Percentiles rank a stretch among this genome's conserved stretches.
phyloP scores from a whole-genome alignment of 2,888 invertebrate genomes.

The Spodoptera picta region DNA sequence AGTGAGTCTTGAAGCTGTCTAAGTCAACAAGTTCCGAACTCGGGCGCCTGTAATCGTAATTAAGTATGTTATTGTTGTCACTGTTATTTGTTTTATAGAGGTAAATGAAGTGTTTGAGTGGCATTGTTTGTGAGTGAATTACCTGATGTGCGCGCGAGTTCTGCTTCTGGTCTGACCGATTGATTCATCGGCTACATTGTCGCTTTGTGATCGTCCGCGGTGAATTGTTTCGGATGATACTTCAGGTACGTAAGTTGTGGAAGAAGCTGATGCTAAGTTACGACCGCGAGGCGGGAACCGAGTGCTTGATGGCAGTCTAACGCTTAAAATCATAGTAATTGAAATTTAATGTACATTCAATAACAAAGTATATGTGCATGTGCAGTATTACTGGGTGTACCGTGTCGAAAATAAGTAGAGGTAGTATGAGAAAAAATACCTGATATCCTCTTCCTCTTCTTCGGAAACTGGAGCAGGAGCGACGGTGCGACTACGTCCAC shows the following conservation, averaged over 20 bases:
- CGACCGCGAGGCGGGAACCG: conserved; percentile 93
- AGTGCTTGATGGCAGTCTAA: conserved; percentile 93
- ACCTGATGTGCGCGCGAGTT: conserved; percentile 90
- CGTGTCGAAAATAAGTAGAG: conserved; percentile 3
- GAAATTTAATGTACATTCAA: conserved; percentile 30
- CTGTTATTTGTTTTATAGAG: neutral
- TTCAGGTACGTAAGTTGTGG: conserved; percentile 85
- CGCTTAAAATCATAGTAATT: conserved; percentile 56
- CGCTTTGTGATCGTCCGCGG: conserved; percentile 79
- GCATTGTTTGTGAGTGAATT: conserved; percentile 31
- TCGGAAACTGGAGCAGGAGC: conserved; percentile 81
- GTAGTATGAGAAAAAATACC: conserved; percentile 65
- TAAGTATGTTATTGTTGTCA: neutral
- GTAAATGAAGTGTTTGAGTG: conserved; percentile 4
- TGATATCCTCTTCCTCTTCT: conserved; percentile 81
- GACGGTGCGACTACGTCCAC: conserved; percentile 84
- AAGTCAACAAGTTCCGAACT: conserved; percentile 94
- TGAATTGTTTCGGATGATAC: conserved; percentile 82
- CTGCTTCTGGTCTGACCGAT: conserved; percentile 85
- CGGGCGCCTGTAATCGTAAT: conserved; percentile 88
- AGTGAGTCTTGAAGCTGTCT: conserved; percentile 93
- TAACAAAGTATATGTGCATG: conserved; percentile 2
- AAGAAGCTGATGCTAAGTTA: conserved; percentile 78
- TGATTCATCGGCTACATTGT: conserved; percentile 84
- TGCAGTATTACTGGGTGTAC: conserved; percentile 14